Conservation (phyloP, 2,797 vertebrate species). For the Mormyrus hasselquistii region DNA sequence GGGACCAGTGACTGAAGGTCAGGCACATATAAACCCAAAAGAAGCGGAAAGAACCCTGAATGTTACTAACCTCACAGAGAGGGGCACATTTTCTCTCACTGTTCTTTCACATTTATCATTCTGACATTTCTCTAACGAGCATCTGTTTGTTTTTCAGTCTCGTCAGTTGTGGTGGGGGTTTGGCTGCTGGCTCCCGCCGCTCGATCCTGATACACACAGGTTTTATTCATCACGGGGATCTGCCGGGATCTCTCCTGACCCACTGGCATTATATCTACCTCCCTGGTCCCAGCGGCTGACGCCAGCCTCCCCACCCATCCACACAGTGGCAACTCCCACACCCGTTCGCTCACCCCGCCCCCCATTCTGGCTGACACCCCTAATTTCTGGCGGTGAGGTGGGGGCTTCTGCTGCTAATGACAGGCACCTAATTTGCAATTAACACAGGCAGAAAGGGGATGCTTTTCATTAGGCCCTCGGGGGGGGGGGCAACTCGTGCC, state of each 20-base stretch:
- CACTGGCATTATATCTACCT: not conserved
- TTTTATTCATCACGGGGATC: not conserved
- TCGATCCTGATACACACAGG: not conserved
- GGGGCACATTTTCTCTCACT: not conserved
- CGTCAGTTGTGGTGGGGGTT: not conserved
- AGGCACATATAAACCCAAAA: not conserved
- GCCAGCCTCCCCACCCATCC: not conserved
- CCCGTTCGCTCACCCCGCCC: not conserved
- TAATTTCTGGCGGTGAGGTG: not conserved
- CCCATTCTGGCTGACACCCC: not conserved
- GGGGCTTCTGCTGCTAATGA: slow-evolving; percentile 27
- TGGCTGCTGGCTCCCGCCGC: not conserved
- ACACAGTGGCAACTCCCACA: not conserved
- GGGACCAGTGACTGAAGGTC: not conserved
- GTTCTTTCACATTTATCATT: not conserved
- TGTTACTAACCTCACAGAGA: not conserved
- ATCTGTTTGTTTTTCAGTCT: not conserved
- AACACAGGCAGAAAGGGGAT: slow-evolving; percentile 54
- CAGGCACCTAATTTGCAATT: slow-evolving; percentile 64
- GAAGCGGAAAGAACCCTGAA: not conserved
- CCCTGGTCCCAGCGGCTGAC: not conserved
- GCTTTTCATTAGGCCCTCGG: slow-evolving; percentile 58
- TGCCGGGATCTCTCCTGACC: not conserved
- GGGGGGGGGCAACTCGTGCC: slow-evolving; percentile 42
- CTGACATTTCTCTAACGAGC: not conserved